Evolutionary conservation across 1,140 invertebrate species (phyloP).

Genomic region (Grapholita molesta): DNA sequence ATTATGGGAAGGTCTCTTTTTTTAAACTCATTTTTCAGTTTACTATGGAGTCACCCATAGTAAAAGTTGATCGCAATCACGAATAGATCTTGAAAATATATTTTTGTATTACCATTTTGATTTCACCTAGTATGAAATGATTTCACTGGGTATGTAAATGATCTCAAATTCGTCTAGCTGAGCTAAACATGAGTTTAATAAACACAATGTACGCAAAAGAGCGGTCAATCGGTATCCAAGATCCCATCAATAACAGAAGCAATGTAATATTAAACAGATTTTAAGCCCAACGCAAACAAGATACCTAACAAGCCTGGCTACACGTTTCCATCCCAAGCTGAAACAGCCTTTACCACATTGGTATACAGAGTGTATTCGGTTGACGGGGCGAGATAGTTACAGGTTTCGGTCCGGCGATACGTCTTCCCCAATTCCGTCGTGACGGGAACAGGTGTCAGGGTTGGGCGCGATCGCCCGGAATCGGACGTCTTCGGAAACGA

Average conservation of each 20-base stretch:
- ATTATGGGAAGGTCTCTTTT: too few species aligned
- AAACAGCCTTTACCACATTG: background rate
- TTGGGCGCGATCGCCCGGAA: background rate
- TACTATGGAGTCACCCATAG: too few species aligned
- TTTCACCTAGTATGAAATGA: too few species aligned
- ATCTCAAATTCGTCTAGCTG: too few species aligned
- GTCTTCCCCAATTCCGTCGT: background rate
- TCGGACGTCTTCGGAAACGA: background rate
- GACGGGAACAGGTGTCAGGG: background rate
- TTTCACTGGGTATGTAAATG: too few species aligned
- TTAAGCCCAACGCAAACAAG: background rate
- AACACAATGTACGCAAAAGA: background rate
- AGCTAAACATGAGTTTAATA: background rate
- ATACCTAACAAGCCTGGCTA: background rate
- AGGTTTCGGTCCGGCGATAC: background rate
- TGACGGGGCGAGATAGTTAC: background rate
- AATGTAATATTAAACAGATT: conserved; percentile 3
- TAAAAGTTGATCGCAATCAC: too few species aligned
- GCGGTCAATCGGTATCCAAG: background rate
- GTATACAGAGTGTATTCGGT: background rate
- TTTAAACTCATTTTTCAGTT: too few species aligned
- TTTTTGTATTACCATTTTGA: too few species aligned
- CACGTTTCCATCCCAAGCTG: background rate
- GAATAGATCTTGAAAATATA: too few species aligned
- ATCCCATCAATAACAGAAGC: background rate